Evolutionary conservation across 1,140 invertebrate species (phyloP).

Genomic region (Chionoecetes opilio): DNA sequence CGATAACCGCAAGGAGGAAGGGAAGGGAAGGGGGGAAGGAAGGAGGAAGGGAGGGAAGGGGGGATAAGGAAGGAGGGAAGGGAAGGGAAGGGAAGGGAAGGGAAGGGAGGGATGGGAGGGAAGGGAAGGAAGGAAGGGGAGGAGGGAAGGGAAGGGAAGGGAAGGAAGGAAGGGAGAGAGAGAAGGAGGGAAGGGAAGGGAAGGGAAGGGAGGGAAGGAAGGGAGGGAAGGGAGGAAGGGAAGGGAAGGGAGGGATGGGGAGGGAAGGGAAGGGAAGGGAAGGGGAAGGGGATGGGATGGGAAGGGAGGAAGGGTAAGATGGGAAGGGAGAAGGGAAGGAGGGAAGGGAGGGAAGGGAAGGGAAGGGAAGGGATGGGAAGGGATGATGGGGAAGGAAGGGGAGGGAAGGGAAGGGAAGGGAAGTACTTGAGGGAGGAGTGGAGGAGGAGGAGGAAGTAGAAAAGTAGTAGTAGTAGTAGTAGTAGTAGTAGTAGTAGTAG

Average conservation of each 20-base stretch:
- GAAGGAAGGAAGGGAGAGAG: background rate
- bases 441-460: background rate
- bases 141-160: background rate
- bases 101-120: background rate
- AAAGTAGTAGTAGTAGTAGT: background rate
- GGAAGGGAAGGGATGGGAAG: background rate
- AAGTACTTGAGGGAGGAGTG: background rate
- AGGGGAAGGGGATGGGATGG: background rate
- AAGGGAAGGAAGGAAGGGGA: background rate
- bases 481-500: constrained; percentile 21
- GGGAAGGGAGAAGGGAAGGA: background rate
- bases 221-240: background rate
- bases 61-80: background rate
- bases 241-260: background rate
- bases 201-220: background rate
- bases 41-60: background rate
- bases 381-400: background rate
- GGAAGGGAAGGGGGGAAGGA: too few relatives aligned
- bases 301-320: background rate
- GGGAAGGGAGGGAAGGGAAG: background rate
- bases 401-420: too few relatives aligned
- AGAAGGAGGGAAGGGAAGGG: background rate
- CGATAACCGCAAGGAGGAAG: too few relatives aligned
- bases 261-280: background rate
- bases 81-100: background rate